phyloP scores from a whole-genome alignment of 2,797 vertebrate genomes.

The Eulemur mongoz region DNA sequence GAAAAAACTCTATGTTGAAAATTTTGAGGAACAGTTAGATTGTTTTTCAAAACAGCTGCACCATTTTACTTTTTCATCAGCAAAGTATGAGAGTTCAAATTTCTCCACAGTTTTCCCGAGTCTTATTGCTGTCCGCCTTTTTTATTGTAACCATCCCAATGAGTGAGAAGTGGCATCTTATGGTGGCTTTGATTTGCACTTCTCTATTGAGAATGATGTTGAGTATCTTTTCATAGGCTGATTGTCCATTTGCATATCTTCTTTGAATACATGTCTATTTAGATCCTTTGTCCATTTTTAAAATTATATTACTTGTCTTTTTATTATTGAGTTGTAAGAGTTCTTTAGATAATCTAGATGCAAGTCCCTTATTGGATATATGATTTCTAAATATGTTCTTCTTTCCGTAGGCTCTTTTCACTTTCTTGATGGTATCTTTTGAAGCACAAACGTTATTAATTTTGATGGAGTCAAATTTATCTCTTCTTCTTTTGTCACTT shows the following conservation, averaged over 20 bases:
- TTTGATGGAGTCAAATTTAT: neutral
- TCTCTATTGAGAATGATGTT: neutral
- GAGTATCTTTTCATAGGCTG: neutral
- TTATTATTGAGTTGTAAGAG: neutral
- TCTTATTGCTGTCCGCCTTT: neutral
- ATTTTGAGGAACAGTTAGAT: neutral
- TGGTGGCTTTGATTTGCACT: neutral
- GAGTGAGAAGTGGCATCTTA: neutral
- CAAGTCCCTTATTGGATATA: neutral
- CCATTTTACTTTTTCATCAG: neutral
- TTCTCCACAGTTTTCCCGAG: neutral
- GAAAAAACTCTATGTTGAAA: neutral
- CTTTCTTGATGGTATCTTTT: neutral
- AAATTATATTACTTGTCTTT: neutral
- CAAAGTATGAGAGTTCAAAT: neutral
- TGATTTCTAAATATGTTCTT: neutral
- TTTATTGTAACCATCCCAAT: neutral
- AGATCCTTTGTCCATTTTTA: neutral
- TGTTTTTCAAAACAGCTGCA: neutral
- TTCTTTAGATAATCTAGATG: neutral
- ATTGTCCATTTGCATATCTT: neutral
- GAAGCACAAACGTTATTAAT: neutral
- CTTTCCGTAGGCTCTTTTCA: neutral
- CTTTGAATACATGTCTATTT: neutral
- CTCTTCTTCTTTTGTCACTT: neutral